phyloP scores from a whole-genome alignment of 2,797 vertebrate species.

The Ibycter americanus region DNA sequence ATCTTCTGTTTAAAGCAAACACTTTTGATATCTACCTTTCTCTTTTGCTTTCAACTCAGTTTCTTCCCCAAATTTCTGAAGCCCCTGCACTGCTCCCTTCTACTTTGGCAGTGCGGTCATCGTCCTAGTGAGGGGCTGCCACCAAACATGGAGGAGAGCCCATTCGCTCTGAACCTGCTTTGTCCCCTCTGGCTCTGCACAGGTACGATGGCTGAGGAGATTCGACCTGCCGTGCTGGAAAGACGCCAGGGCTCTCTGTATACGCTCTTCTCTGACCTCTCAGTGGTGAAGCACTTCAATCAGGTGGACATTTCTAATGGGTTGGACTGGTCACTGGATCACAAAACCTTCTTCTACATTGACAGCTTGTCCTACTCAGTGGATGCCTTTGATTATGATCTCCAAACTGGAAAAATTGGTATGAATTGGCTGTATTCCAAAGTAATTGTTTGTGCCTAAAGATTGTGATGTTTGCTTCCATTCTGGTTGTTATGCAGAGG shows the following conservation, averaged over 20 bases:
- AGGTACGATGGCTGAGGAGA: conserved; percentile 91
- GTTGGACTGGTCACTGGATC: conserved; percentile 92
- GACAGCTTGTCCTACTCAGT: conserved; percentile 87
- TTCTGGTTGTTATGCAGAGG: not conserved
- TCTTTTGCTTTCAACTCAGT: not conserved
- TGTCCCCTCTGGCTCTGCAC: not conserved
- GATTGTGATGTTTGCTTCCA: not conserved
- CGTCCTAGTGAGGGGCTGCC: not conserved
- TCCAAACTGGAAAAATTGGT: conserved; percentile 84
- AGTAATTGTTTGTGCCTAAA: not conserved
- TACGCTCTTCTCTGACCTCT: conserved; percentile 79
- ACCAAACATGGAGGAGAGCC: not conserved
- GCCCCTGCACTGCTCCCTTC: not conserved
- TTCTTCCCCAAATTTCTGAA: not conserved
- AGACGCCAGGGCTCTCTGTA: conserved; percentile 86
- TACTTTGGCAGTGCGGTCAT: rapidly evolving
- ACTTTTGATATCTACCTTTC: not conserved
- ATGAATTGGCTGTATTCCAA: conserved; percentile 19
- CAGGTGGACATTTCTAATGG: conserved; percentile 94
- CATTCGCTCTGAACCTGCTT: not conserved
- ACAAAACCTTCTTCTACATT: conserved; percentile 90
- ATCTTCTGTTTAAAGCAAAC: not conserved
- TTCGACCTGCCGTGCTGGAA: conserved; percentile 77
- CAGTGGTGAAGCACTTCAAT: conserved; percentile 84
- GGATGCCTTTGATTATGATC: conserved; percentile 91